These are phyloP conservation scores for Ostrea edulis DNA, from an alignment of 1,140 invertebrate genomes.

Conservation along the genomic window DNA sequence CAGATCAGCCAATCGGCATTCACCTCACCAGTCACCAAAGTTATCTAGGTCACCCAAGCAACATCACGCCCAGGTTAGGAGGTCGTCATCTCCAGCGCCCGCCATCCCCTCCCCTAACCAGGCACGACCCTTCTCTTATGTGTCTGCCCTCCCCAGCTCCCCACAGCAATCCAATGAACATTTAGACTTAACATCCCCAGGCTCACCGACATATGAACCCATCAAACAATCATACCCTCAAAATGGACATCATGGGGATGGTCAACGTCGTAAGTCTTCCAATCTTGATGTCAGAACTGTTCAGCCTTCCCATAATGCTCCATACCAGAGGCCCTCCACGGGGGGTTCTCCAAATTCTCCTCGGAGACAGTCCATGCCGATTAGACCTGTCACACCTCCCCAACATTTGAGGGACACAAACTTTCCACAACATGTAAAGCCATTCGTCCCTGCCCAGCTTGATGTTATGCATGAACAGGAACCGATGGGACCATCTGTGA, in stretches of 20 bases:
- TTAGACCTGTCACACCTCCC: not conserved
- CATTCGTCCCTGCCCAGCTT: not conserved
- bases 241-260: not conserved
- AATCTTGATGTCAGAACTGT: not conserved
- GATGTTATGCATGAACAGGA: not conserved
- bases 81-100: not conserved
- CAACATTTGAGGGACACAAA: not conserved
- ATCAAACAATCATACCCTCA: constrained; percentile 22
- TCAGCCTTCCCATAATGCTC: not conserved
- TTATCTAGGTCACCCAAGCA: constrained; percentile 38
- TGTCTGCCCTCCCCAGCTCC: constrained; percentile 8
- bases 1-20: constrained; percentile 5
- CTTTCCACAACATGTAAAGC: not conserved
- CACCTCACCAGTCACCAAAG: constrained; percentile 23
- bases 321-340: not conserved
- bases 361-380: not conserved
- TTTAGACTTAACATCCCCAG: constrained; percentile 45
- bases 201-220: constrained; percentile 51
- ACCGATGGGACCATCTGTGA: not conserved
- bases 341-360: not conserved
- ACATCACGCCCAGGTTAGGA: not conserved
- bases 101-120: constrained; percentile 39
- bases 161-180: constrained; percentile 2
- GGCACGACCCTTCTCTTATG: constrained; percentile 52
- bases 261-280: constrained; percentile 17